Evolutionary conservation across 1,140 invertebrate species (phyloP).

Genomic region (Drosophila guanche): DNA sequence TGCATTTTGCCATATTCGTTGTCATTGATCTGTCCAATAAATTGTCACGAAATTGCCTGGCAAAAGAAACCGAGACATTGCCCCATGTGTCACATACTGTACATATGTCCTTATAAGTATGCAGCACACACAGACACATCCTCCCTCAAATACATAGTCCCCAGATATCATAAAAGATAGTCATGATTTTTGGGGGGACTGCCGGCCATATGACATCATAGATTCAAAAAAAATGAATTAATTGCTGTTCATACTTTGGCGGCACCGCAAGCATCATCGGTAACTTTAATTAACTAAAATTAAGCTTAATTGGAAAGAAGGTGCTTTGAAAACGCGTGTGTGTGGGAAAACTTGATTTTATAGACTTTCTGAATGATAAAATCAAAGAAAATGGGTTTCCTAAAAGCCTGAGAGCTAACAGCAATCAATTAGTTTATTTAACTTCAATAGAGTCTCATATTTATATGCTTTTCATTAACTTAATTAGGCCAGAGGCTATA

Average conservation of each 20-base stretch:
- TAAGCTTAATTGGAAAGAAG: conserved; percentile 51
- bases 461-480: conserved; percentile 3
- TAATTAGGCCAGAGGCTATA: conserved; percentile 15
- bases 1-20: conserved; percentile 69
- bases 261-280: conserved; percentile 26
- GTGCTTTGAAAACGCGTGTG: neutral
- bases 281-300: conserved; percentile 58
- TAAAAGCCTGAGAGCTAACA: conserved; percentile 5
- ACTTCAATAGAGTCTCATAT: neutral
- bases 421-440: conserved; percentile 28
- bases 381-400: neutral
- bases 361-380: neutral
- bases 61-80: conserved; percentile 13
- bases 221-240: conserved; percentile 53
- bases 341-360: too few species aligned
- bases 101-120: conserved; percentile 44
- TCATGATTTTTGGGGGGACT: conserved; percentile 19
- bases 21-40: conserved; percentile 75
- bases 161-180: conserved; percentile 14
- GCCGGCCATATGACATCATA: conserved; percentile 35
- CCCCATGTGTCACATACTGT: conserved; percentile 41
- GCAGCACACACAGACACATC: conserved; percentile 12
- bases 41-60: conserved; percentile 67
- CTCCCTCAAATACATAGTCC: neutral
- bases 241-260: conserved; percentile 61